Conservation (phyloP, 2,888 invertebrate species). For the Cyaniris semiargus region DNA sequence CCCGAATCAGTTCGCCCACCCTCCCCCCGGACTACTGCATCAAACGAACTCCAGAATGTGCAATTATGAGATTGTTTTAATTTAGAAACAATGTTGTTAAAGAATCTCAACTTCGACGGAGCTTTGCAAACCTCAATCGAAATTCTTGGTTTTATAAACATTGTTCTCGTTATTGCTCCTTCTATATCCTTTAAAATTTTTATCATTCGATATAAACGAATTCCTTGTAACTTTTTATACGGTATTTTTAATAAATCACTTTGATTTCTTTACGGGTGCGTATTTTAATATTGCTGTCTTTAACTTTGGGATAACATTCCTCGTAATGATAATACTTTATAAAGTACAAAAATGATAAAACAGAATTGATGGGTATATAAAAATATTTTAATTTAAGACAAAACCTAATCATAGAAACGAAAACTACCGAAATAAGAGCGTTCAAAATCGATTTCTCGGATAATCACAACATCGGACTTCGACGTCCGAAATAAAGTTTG, state of each 20-base stretch:
- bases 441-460: conserved; percentile 55
- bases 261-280: conserved; percentile 32
- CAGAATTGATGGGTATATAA: neutral
- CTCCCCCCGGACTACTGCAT: conserved; percentile 65
- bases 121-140: conserved; percentile 71
- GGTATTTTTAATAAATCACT: conserved; percentile 1
- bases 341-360: neutral
- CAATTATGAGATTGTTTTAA: conserved; percentile 81
- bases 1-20: conserved; percentile 51
- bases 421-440: conserved; percentile 39
- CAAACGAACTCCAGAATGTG: conserved; percentile 78
- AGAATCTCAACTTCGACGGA: conserved; percentile 73
- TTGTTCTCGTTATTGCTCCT: conserved; percentile 70
- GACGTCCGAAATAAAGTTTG: conserved; percentile 68
- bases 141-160: conserved; percentile 75
- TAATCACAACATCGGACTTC: conserved; percentile 63
- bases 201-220: conserved; percentile 45
- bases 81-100: conserved; percentile 78
- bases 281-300: neutral
- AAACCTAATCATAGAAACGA: conserved; percentile 35
- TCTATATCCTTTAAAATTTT: conserved; percentile 57
- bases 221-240: conserved; percentile 2
- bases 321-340: neutral
- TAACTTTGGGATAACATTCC: neutral
- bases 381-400: neutral